Evolutionary conservation across 2,113 vertebrate species (phyloP).

Genomic region (Rhinolophus ferrumequinum): DNA sequence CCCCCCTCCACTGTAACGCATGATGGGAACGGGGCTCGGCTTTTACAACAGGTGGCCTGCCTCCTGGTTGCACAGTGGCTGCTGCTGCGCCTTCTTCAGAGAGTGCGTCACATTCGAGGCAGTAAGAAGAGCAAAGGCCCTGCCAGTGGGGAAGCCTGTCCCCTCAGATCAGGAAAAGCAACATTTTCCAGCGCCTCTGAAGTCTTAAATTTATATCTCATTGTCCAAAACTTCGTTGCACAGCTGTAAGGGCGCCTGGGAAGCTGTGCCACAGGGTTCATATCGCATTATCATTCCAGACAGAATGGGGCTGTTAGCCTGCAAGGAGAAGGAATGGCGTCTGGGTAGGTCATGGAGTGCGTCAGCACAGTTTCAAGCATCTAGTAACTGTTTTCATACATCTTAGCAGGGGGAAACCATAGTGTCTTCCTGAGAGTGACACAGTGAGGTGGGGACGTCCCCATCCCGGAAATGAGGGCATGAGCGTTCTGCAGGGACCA

Average conservation of each 20-base stretch:
- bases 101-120: background rate
- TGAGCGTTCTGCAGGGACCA: background rate
- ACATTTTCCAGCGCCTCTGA: background rate
- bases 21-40: background rate
- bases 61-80: background rate
- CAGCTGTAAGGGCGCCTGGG: background rate
- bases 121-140: background rate
- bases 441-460: background rate
- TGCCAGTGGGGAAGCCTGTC: background rate
- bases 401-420: background rate
- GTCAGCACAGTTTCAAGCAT: background rate
- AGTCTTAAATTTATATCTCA: background rate
- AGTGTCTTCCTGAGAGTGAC: background rate
- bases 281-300: background rate
- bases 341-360: background rate
- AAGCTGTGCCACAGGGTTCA: background rate
- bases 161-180: background rate
- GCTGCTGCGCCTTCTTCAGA: background rate
- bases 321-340: background rate
- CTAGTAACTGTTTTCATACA: background rate
- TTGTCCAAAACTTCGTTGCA: background rate
- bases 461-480: background rate
- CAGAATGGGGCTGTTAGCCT: background rate
- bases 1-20: accelerated
- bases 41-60: background rate